Percentiles rank a stretch among this genome's conserved stretches.
Evolutionary conservation across 2,888 invertebrate genomes (phyloP).

Genomic region (Tenthredo mesomela): DNA sequence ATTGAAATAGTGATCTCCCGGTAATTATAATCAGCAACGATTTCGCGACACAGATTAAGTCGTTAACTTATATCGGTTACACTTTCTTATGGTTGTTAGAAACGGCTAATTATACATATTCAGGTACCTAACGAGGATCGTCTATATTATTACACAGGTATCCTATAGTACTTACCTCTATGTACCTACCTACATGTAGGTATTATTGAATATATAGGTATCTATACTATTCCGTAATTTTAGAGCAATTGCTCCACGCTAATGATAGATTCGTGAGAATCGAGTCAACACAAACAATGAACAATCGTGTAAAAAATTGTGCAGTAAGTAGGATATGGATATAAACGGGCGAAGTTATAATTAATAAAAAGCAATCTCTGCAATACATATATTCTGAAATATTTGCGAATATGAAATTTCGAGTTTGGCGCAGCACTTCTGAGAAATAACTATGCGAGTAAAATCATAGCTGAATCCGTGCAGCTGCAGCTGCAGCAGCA

Average conservation of each 20-base stretch:
- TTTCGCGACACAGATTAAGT: conserved; percentile 26
- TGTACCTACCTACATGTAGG: background rate
- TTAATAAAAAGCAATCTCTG: background rate
- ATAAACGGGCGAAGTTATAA: background rate
- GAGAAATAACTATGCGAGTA: background rate
- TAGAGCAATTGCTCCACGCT: background rate
- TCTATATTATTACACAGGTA: background rate
- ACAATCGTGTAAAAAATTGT: background rate
- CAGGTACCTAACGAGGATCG: background rate
- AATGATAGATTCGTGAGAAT: conserved; percentile 11
- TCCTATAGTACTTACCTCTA: background rate
- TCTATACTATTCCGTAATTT: background rate
- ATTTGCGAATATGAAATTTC: background rate
- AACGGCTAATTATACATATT: conserved; percentile 11
- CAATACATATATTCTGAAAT: background rate
- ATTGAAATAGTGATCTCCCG: background rate
- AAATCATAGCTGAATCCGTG: background rate
- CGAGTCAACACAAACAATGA: background rate
- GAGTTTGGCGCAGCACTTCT: background rate
- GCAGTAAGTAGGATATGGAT: background rate
- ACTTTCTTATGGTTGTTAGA: conserved; percentile 11
- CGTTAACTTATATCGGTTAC: conserved; percentile 11
- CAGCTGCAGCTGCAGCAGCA: conserved; percentile 3
- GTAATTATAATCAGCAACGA: background rate
- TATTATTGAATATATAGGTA: background rate